Evolutionary conservation across 64 coral and sea anemone genomes (phyloP).

Genomic region (Dendronephthya gigantea): DNA sequence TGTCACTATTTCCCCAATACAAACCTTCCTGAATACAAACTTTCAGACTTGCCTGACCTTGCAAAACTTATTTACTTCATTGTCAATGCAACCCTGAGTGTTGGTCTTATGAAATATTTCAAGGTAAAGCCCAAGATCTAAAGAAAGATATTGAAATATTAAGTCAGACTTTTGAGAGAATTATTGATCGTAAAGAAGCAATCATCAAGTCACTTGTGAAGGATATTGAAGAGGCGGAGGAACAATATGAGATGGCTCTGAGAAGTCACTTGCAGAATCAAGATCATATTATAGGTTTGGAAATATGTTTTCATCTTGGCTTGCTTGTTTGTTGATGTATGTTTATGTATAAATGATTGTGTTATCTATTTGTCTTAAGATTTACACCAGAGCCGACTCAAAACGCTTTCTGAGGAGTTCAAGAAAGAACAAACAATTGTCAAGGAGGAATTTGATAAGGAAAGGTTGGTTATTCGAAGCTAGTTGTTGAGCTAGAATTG

Average conservation of each 20-base stretch:
- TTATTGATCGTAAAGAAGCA: slow-evolving; percentile 93
- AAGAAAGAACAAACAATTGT: slow-evolving; percentile 84
- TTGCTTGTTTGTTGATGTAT: too few species aligned
- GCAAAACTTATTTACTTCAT: too few species aligned
- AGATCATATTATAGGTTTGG: slow-evolving; percentile 72
- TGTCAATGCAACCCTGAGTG: neutral
- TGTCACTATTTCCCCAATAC: too few species aligned
- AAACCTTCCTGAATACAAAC: too few species aligned
- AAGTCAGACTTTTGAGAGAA: slow-evolving; percentile 98
- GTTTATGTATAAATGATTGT: too few species aligned
- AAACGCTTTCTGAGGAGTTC: slow-evolving; percentile 62
- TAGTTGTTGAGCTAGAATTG: neutral
- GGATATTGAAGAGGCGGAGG: slow-evolving; percentile 92
- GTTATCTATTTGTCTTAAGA: slow-evolving; percentile 37
- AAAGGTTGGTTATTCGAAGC: slow-evolving; percentile 49
- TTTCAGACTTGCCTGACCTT: too few species aligned
- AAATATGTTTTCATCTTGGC: neutral
- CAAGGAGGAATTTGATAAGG: slow-evolving; percentile 94
- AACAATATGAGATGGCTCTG: slow-evolving; percentile 93
- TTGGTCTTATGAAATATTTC: neutral
- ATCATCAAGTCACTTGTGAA: slow-evolving; percentile 94
- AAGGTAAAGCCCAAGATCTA: slow-evolving; percentile 89
- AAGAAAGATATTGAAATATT: slow-evolving; percentile 97
- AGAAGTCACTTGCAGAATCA: slow-evolving; percentile 90
- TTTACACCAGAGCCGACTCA: slow-evolving; percentile 72